Base-by-base conservation (phyloP, 2,888 invertebrate species). In the Spicauda simplicius region DNA sequence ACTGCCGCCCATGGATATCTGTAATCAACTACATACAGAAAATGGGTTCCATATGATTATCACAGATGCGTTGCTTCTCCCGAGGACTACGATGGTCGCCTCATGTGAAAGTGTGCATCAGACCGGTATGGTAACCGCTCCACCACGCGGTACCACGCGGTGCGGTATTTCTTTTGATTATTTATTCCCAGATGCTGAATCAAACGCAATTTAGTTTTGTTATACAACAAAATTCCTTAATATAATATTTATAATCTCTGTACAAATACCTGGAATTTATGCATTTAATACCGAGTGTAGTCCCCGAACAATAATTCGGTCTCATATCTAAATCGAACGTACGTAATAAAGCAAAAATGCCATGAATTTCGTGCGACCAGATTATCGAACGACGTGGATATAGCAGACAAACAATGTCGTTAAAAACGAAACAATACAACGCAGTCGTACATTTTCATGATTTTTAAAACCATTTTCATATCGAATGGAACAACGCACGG, bases 401-500 rank as follows among this genome's bases (percentile, higher is more conserved):
- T 68, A 69, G 62, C 60, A 64, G 61, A 62, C 62, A 64, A 71
- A 74, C 68, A 73, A 73, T 71, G 66, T 56, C 57, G 60, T 68
- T 52, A 64, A 64, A 71, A 71, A 72, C 59, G 65, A 64, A 68
- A 64, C 68, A 68, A 69, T 68, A 69, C 66, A 72, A 71, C 56
- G 68, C 52, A 48, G 55, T 48, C 69, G 68, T 61, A 70, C 64
- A 67, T 71, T 71, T 70, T 66, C 70, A 70, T 72, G 70, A 70
- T 71, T 74, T 70, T 69, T 71, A 69, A 74, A 73, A 73, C 59
- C 70, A 71, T 74, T 75, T 73, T 71, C 72, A 72, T 69, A 70
- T 68, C 67, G 60, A 64, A 71, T 62, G 73, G 69, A 76, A 72
- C 72, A 69, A 72, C 71, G 70, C 70, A 75, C 72, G 71, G 74